Evolutionary conservation across 2,113 vertebrate genomes (phyloP).

Genomic region (Lamprologus speciosus): DNA sequence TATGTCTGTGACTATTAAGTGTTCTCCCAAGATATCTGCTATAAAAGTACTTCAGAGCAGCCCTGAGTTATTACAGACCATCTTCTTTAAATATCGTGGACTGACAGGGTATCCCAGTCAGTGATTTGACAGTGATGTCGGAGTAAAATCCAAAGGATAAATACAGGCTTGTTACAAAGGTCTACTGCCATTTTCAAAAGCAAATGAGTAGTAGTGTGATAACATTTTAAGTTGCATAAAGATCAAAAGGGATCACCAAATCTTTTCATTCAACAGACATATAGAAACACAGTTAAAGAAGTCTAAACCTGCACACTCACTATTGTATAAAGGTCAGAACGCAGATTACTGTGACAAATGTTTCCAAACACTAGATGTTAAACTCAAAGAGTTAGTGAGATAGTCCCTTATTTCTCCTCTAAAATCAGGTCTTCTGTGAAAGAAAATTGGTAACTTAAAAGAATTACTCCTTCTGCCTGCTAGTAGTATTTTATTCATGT

Average conservation of each 20-base stretch:
- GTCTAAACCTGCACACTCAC: not conserved
- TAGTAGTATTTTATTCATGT: not conserved
- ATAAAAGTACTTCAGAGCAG: conserved; percentile 47
- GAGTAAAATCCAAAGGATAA: not conserved
- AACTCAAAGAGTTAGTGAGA: not conserved
- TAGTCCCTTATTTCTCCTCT: not conserved
- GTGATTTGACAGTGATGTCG: not conserved
- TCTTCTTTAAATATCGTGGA: not conserved
- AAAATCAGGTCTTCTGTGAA: not conserved
- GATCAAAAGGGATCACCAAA: not conserved
- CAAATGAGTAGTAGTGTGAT: not conserved
- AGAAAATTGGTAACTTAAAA: not conserved
- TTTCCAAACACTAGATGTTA: not conserved
- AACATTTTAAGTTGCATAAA: not conserved
- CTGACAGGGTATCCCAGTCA: not conserved
- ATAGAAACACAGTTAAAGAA: not conserved
- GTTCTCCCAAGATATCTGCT: conserved; percentile 34
- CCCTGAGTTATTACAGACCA: conserved; percentile 28
- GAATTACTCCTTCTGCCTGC: not conserved
- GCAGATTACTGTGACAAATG: not conserved
- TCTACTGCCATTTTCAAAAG: not conserved
- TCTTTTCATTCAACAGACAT: not conserved
- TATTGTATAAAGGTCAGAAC: not conserved
- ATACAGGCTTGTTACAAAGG: not conserved
- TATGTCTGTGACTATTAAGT: conserved; percentile 35